A percentile compares a stretch with the other conserved stretches of the same genome.
Evolutionary conservation across 2,113 vertebrate genomes (phyloP).

Genomic region (Ammodytes dubius): DNA sequence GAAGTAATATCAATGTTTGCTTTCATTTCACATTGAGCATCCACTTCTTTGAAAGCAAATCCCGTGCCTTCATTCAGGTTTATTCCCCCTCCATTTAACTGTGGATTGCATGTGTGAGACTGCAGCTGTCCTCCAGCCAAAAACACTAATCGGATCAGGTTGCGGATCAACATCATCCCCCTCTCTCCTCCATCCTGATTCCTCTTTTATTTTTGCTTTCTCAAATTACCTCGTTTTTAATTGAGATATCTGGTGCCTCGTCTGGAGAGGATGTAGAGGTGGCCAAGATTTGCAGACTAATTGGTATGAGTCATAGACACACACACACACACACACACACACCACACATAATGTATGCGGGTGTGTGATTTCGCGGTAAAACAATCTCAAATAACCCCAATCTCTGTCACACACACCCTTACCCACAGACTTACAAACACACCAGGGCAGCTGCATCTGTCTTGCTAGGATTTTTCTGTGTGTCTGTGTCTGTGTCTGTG

Average conservation of each 20-base stretch:
- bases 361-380: constrained; percentile 51
- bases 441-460: constrained; percentile 48
- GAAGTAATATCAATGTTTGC: constrained; percentile 4
- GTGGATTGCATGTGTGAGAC: constrained; percentile 64
- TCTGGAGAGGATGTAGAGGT: constrained; percentile 76
- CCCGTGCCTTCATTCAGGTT: constrained; percentile 26
- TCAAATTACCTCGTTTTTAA: constrained; percentile 75
- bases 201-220: constrained; percentile 54
- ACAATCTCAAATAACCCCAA: constrained; percentile 65
- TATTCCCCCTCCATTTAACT: constrained; percentile 39
- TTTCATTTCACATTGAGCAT: neutral
- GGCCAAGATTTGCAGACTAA: constrained; percentile 69
- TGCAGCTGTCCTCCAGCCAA: constrained; percentile 80
- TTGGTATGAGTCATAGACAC: constrained; percentile 63
- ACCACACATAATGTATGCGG: constrained; percentile 24
- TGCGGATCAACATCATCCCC: constrained; percentile 58
- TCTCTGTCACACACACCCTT: constrained; percentile 42
- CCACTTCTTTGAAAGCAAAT: constrained; percentile 8
- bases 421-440: constrained; percentile 48
- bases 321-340: constrained; percentile 15
- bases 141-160: constrained; percentile 75
- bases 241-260: constrained; percentile 75
- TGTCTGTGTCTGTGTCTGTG: constrained; percentile 8
- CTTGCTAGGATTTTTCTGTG: constrained; percentile 18
- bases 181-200: constrained; percentile 33